Evolutionary conservation across 2,888 invertebrate genomes (phyloP), one percentile per base, ranked within the genome.

Genomic region (Macaria liturata): DNA sequence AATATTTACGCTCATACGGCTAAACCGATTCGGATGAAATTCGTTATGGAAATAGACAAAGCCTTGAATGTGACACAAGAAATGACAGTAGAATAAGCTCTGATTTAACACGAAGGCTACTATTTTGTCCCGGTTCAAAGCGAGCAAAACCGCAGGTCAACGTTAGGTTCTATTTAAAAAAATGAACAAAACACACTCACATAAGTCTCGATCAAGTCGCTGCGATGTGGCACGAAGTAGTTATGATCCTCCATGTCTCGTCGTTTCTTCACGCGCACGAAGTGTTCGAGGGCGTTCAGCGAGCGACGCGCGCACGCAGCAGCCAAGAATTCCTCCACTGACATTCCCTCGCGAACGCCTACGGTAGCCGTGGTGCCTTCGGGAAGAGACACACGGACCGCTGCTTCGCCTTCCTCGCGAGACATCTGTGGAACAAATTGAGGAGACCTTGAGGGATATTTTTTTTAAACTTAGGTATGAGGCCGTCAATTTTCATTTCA

Each of bases 211-310:
- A 99, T 97, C 79, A 97, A 95, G 90, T 98, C 98, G 80, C 96
- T 96, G 76, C 98, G 95, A 85, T 98, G 98, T 61, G 98, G 98
- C 78, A 98, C 98, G 90, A 98, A 98, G 91, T 98, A 98, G 91
- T 98, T 98, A 87, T 97, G 97, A 88, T 98, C 98, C 85, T 98
- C 98, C 95, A 98, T 97, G 78, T 98, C 98, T 70, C 97, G 94
- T 70, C 98, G 95, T 84, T 98, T 98, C 92, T 98, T 98, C 69
- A 98, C 97, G 71, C 98, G 94, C 58, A 99, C 97, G 89, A 98
- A 99, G 90, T 98, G 98, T 85, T 99, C 98, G 88, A 97, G 96
- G 42, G 98, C 96, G 88, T 97, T 98, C 69, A 99, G 95, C 73
- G 96, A 97, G 83, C 98, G 97, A 70, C 98, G 94, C 67, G 95